Conservation (phyloP, 2,797 vertebrate genomes). For the Rousettus madagascariensis region DNA sequence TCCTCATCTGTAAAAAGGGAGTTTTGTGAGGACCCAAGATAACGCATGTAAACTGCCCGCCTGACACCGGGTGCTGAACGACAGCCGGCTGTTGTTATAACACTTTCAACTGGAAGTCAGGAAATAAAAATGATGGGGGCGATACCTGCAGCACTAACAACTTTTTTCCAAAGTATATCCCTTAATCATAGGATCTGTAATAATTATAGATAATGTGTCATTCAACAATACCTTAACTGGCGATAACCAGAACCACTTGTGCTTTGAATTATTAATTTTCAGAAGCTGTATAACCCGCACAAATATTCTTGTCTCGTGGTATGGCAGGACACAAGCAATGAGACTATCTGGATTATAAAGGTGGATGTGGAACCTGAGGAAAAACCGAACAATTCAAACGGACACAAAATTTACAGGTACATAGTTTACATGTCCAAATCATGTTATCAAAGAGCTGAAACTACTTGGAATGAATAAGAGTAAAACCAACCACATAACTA, state of each 20-base stretch:
- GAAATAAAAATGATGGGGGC: neutral
- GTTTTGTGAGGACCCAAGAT: neutral
- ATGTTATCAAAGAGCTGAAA: neutral
- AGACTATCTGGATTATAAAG: constrained; percentile 94
- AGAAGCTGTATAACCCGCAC: constrained; percentile 94
- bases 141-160: neutral
- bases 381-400: constrained; percentile 12
- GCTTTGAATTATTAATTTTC: constrained; percentile 88
- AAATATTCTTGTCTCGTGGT: constrained; percentile 95
- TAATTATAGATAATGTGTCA: neutral
- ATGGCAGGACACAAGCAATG: constrained; percentile 93
- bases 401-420: neutral
- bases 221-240: constrained; percentile 88
- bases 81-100: neutral
- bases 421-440: neutral
- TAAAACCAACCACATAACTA: neutral
- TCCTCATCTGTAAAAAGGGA: neutral
- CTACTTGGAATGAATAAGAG: neutral
- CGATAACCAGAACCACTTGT: constrained; percentile 95
- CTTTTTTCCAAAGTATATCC: constrained; percentile 6
- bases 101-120: neutral
- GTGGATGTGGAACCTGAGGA: constrained; percentile 94
- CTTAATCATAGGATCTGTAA: neutral
- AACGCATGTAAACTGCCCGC: neutral
- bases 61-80: neutral